Percentiles rank a stretch among this genome's conserved stretches.
phyloP scores from a whole-genome alignment of 2,113 vertebrate genomes.

The Glaucomys volans region DNA sequence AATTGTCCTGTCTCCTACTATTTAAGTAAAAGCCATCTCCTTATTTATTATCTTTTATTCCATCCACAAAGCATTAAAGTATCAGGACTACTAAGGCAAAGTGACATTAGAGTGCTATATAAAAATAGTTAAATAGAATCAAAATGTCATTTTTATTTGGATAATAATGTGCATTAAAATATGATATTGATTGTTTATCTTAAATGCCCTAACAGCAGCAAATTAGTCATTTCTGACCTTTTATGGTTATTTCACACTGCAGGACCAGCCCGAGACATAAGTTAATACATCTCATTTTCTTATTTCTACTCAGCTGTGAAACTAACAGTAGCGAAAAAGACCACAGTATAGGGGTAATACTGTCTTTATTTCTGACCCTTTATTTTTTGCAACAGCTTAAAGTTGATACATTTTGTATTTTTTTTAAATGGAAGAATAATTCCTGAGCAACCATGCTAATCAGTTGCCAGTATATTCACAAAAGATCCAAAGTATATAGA shows the following conservation, averaged over 20 bases:
- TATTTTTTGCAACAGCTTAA: constrained; percentile 11
- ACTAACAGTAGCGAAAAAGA: constrained; percentile 36
- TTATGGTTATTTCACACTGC: constrained; percentile 57
- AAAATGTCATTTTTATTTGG: constrained; percentile 68
- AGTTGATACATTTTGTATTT: constrained; percentile 38
- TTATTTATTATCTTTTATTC: constrained; percentile 50
- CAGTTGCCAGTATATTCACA: not conserved
- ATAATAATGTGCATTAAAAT: constrained; percentile 68
- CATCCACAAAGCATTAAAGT: not conserved
- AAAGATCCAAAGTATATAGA: constrained; percentile 25
- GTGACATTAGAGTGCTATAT: not conserved
- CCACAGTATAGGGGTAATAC: not conserved
- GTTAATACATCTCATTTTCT: constrained; percentile 67
- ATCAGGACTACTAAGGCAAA: constrained; percentile 32
- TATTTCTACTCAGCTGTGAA: constrained; percentile 56
- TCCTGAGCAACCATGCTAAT: constrained; percentile 19
- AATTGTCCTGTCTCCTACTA: not conserved
- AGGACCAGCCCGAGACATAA: constrained; percentile 1
- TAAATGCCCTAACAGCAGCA: constrained; percentile 56
- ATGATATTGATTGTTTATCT: constrained; percentile 73
- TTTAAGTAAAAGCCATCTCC: constrained; percentile 34
- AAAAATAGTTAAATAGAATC: constrained; percentile 56
- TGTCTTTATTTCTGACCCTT: constrained; percentile 54
- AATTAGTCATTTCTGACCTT: constrained; percentile 75
- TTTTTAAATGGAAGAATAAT: not conserved